Evolutionary conservation across 1,140 invertebrate genomes (phyloP).

Genomic region (Periplaneta americana): DNA sequence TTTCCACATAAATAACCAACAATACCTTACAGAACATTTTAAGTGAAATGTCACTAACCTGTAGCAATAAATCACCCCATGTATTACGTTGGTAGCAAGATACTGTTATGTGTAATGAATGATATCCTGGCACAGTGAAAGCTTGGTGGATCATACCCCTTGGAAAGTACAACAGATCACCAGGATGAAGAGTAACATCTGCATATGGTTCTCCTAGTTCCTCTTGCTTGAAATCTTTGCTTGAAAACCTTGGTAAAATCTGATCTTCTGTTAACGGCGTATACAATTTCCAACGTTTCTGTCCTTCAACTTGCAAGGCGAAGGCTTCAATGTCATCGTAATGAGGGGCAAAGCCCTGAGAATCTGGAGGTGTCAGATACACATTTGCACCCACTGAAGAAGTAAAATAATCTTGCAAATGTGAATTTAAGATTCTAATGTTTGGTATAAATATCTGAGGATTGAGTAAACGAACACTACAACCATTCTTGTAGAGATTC

Average conservation of each 20-base stretch:
- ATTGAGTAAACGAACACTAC: constrained; percentile 87
- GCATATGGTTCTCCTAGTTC: constrained; percentile 78
- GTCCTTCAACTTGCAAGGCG: constrained; percentile 92
- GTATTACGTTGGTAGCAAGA: constrained; percentile 88
- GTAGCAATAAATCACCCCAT: constrained; percentile 83
- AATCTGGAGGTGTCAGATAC: constrained; percentile 91
- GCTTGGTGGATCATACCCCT: constrained; percentile 93
- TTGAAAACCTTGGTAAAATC: constrained; percentile 72
- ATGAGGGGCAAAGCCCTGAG: constrained; percentile 97
- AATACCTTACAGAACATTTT: too few species aligned
- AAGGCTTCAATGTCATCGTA: constrained; percentile 99
- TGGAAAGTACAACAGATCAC: constrained; percentile 90
- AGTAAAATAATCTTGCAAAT: constrained; percentile 89
- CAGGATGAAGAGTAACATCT: constrained; percentile 74
- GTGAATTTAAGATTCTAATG: constrained; percentile 57
- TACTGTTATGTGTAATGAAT: constrained; percentile 90
- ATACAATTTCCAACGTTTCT: constrained; percentile 92
- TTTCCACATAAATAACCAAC: too few species aligned
- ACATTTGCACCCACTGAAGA: constrained; percentile 92
- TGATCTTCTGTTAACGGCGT: constrained; percentile 58
- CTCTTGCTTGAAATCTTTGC: constrained; percentile 70
- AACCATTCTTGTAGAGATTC: constrained; percentile 87
- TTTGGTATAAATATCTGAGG: constrained; percentile 80
- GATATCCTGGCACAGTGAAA: constrained; percentile 59
- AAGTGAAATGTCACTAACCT: constrained; percentile 39